These are phyloP conservation scores for Protobothrops flavoviridis DNA, from an alignment of 2,113 vertebrate species.

Conservation along the genomic window DNA sequence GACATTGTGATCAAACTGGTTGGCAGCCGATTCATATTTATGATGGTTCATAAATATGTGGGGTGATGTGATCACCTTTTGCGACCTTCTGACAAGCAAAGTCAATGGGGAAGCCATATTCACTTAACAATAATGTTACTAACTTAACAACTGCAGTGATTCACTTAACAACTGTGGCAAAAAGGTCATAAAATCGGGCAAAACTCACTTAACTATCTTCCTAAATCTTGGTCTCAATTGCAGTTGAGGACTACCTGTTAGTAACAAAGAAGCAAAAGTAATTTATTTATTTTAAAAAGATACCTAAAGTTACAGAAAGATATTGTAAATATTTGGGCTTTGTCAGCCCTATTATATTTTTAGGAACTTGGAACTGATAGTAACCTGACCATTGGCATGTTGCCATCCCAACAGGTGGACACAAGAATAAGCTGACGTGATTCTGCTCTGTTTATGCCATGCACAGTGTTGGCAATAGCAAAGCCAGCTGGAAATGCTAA, in stretches of 20 bases:
- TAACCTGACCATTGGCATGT: slow-evolving; percentile 41
- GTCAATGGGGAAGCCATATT: neutral
- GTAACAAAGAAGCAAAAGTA: neutral
- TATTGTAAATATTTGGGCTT: neutral
- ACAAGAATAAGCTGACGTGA: slow-evolving; percentile 38
- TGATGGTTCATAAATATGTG: no score
- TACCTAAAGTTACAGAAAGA: neutral
- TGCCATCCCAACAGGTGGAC: slow-evolving; percentile 62
- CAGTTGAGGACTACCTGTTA: neutral
- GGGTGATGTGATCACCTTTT: neutral
- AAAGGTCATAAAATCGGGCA: no score
- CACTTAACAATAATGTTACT: no score
- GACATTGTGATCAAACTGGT: neutral
- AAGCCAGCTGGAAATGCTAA: slow-evolving; percentile 38
- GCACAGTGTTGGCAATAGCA: neutral
- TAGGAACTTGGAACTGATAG: slow-evolving; percentile 6
- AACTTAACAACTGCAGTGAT: no score
- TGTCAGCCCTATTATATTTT: neutral
- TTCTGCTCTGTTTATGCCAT: neutral
- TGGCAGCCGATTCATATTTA: no score
- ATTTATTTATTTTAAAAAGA: neutral
- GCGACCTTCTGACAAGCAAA: neutral
- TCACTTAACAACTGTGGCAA: no score
- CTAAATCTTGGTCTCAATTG: no score
- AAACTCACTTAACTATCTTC: no score